A percentile compares a stretch with the other conserved stretches of the same genome.
Conservation (phyloP, 2,113 vertebrate species). For the Hippocampus zosterae region DNA sequence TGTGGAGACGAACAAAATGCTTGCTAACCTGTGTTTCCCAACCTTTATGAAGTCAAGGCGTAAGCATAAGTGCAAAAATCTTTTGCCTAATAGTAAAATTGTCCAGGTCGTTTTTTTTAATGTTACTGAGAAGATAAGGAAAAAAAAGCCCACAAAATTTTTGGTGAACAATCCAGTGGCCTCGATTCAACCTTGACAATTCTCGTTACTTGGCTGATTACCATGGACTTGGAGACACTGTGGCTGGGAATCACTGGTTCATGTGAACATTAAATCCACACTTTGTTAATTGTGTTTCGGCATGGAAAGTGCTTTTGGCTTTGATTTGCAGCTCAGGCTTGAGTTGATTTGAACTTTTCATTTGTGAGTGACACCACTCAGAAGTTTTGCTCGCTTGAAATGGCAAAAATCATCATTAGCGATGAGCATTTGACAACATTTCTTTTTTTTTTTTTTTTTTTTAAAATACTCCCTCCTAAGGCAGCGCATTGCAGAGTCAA, state of each 20-base stretch:
- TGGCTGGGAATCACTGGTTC: slow-evolving; percentile 17
- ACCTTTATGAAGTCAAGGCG: background rate
- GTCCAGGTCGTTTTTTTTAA: too few species aligned
- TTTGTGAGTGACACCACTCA: slow-evolving; percentile 17
- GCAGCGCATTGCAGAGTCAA: background rate
- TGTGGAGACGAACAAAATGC: slow-evolving; percentile 41
- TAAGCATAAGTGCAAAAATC: too few species aligned
- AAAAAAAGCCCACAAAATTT: too few species aligned
- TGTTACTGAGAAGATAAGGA: too few species aligned
- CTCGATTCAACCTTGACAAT: too few species aligned
- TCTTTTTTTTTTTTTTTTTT: too few species aligned
- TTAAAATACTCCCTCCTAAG: too few species aligned
- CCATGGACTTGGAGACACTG: background rate
- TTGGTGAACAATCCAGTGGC: too few species aligned
- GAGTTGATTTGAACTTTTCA: slow-evolving; percentile 35
- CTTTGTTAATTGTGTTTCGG: slow-evolving; percentile 37
- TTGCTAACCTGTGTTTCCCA: slow-evolving; percentile 14
- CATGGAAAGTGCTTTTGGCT: slow-evolving; percentile 44
- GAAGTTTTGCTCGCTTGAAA: slow-evolving; percentile 33
- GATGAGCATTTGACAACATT: background rate
- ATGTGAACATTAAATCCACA: slow-evolving; percentile 30
- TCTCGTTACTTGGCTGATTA: too few species aligned
- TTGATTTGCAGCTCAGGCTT: slow-evolving; percentile 18
- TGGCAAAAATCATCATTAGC: background rate
- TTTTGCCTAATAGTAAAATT: too few species aligned